Evolutionary conservation across 2,888 invertebrate genomes (phyloP), one percentile per base, ranked within the genome.

Genomic region (Aethes cnicana): DNA sequence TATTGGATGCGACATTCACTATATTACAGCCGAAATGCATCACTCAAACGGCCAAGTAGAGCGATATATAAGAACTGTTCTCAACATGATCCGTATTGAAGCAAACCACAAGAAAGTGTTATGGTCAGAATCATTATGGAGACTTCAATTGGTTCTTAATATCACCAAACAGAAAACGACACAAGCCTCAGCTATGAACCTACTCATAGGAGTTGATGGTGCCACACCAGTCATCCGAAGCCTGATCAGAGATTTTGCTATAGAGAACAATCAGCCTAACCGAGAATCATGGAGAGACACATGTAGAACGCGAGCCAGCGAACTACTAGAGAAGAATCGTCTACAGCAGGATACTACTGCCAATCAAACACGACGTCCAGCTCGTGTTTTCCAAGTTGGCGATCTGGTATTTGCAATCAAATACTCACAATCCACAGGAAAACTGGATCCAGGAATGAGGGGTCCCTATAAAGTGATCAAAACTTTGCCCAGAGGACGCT

Each of bases 81-180:
- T 55, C 12, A 52, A 55, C 25, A 52, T 52, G 52, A 21, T 55
- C 7, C 20, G 42, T 0, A 42, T 55, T 6, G 54, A 55, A 17
- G 33, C 25, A 20, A 39, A 37, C 4, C 17, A 47, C 20, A 52
- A 43, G n/a, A 14, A 26, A 1, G n/a, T 6, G n/a, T 21, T 18
- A 4, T 55, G 52, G 49, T 37, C 43, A 2, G 33, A 47, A 4
- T 12, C n/a, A 0, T n/a, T 52, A 5, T 55, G 52, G 52, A 41
- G 30, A n/a, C n/a, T 55, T 4, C 48, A 55, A 11, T 9, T 53
- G 4, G 41, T 50, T 9, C n/a, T 43, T 1, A 48, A 39, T 12
- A 46, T 37, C 8, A 53, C 48, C 14, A 53, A 33, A 12, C 39
- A 37, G 4, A 37, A 46, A 7, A 39, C 18, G 23, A 44, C 33